These are phyloP conservation scores for Myiotriccus ornatus DNA, from an alignment of 2,797 vertebrate genomes.

Conservation along the genomic window DNA sequence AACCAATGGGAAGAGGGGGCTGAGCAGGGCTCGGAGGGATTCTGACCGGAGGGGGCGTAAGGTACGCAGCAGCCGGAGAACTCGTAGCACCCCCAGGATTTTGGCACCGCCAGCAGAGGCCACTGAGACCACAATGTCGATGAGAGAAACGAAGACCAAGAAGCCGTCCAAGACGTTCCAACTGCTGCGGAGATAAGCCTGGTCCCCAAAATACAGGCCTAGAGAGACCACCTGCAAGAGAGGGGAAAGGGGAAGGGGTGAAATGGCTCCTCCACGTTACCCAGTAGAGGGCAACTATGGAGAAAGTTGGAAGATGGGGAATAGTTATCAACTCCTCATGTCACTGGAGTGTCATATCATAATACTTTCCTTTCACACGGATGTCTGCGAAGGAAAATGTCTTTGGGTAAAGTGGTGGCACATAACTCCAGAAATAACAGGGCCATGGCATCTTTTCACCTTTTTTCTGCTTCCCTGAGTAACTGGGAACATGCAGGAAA, in stretches of 20 bases:
- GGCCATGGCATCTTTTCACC: not conserved
- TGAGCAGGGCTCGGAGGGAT: rapidly evolving
- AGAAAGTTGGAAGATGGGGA: not conserved
- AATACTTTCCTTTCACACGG: not conserved
- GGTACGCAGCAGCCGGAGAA: conserved; percentile 90
- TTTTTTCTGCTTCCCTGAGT: not conserved
- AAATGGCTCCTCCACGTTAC: not conserved
- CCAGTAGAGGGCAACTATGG: not conserved
- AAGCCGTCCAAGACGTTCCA: conserved; percentile 98
- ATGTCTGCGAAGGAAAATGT: not conserved
- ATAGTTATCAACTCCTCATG: not conserved
- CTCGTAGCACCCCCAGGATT: conserved; percentile 94
- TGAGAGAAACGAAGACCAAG: conserved; percentile 94
- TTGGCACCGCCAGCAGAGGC: conserved; percentile 92
- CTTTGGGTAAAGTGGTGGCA: not conserved
- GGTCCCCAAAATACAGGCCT: conserved; percentile 91
- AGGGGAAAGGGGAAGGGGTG: not conserved
- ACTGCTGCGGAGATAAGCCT: conserved; percentile 94
- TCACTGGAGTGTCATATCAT: not conserved
- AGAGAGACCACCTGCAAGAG: conserved; percentile 90
- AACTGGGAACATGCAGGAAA: not conserved
- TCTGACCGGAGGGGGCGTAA: conserved; percentile 92
- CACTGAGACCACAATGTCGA: conserved; percentile 96
- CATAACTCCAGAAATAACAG: not conserved
- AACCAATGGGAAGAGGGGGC: not conserved